Conservation (phyloP, 2,797 vertebrate species). For the Ceyx erithaca region DNA sequence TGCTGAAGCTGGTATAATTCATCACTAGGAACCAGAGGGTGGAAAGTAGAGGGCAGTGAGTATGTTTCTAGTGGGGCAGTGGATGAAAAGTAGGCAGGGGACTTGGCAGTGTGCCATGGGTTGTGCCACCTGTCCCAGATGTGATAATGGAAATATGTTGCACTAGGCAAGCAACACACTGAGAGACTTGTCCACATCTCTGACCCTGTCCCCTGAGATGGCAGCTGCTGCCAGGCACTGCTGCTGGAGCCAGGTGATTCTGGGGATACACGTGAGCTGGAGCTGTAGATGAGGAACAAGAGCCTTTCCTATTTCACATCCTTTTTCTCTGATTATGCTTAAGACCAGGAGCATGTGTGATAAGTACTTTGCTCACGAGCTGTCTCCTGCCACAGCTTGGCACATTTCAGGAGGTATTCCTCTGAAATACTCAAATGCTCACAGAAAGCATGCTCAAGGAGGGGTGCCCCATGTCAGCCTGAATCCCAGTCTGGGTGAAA, state of each 20-base stretch:
- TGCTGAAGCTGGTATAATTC: not conserved
- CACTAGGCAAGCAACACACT: not conserved
- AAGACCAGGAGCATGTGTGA: rapidly evolving
- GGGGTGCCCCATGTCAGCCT: rapidly evolving
- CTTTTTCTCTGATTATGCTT: not conserved
- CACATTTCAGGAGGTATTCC: not conserved
- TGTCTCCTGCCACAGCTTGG: not conserved
- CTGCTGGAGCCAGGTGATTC: rapidly evolving
- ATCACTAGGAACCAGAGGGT: not conserved
- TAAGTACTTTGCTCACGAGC: not conserved
- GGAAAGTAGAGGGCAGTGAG: not conserved
- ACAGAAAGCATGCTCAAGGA: not conserved
- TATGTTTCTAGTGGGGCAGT: not conserved
- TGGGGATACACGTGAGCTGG: rapidly evolving
- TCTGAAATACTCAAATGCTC: not conserved
- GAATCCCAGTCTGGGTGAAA: not conserved
- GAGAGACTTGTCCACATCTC: not conserved
- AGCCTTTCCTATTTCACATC: not conserved
- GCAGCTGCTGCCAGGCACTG: not conserved
- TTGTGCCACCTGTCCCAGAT: not conserved
- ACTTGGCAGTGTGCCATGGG: not conserved
- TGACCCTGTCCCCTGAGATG: not conserved
- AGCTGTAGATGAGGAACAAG: rapidly evolving
- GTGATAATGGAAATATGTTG: not conserved
- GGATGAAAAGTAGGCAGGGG: rapidly evolving